phyloP scores from a whole-genome alignment of 1,140 invertebrate genomes.

The Bombus picipes region DNA sequence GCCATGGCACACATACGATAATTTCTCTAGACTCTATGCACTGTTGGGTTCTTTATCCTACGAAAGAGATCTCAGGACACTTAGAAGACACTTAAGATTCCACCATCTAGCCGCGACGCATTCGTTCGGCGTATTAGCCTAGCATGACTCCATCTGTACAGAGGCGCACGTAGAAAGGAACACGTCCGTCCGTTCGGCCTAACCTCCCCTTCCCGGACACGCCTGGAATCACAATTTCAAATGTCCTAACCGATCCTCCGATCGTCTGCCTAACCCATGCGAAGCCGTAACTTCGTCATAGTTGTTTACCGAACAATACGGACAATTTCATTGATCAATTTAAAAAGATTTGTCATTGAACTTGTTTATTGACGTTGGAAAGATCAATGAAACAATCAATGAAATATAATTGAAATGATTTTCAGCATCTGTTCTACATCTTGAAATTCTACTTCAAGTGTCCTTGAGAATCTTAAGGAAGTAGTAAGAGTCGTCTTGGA shows the following conservation, averaged over 20 bases:
- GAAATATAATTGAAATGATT: too few species aligned
- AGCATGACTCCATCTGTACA: slow-evolving; percentile 60
- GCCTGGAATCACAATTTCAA: slow-evolving; percentile 77
- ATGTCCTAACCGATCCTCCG: slow-evolving; percentile 51
- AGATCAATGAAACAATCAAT: too few species aligned
- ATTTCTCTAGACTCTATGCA: not conserved
- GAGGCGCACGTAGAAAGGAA: slow-evolving; percentile 56
- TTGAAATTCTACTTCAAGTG: too few species aligned
- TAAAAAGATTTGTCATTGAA: not conserved
- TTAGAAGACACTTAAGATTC: slow-evolving; percentile 71
- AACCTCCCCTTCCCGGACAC: slow-evolving; percentile 70
- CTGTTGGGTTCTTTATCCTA: not conserved
- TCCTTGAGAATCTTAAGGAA: too few species aligned
- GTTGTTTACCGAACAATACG: not conserved
- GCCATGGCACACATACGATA: not conserved
- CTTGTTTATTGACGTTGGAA: too few species aligned
- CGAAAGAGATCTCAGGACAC: slow-evolving; percentile 46
- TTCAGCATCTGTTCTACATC: too few species aligned
- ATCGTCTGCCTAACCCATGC: not conserved
- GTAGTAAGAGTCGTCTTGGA: not conserved
- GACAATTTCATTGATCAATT: not conserved
- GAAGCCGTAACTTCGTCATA: not conserved
- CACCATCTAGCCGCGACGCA: slow-evolving; percentile 66
- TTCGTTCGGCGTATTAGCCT: slow-evolving; percentile 63
- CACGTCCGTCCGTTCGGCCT: slow-evolving; percentile 43